Conservation (phyloP, 2,888 invertebrate species). For the Meiosimyza decipiens region DNA sequence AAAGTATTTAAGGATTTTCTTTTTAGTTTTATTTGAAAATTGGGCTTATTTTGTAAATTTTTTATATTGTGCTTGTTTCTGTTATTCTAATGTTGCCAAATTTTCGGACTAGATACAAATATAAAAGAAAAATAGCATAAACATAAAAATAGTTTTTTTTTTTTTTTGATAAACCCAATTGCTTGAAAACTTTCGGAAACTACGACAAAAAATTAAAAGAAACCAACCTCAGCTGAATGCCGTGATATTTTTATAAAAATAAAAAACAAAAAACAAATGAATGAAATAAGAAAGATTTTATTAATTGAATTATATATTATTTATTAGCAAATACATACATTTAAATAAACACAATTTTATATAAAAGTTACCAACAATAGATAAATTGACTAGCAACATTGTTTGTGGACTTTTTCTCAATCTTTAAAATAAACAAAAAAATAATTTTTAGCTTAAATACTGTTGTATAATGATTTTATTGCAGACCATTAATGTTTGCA, state of each 20-base stretch:
- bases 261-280: background rate
- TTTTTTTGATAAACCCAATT: background rate
- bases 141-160: background rate
- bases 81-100: no score
- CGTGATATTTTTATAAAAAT: slow-evolving; percentile 62
- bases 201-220: slow-evolving; percentile 51
- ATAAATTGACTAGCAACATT: slow-evolving; percentile 17
- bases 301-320: slow-evolving; percentile 9
- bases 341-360: background rate
- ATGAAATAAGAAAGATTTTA: background rate
- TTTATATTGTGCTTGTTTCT: no score
- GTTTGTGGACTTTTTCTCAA: no score
- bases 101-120: no score
- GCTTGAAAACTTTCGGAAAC: background rate
- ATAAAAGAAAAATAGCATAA: background rate
- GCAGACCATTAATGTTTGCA: background rate
- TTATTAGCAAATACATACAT: slow-evolving; percentile 15
- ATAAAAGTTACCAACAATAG: slow-evolving; percentile 12
- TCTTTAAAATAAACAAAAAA: no score
- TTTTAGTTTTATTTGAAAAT: no score
- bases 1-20: no score
- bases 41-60: no score
- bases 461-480: background rate
- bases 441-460: no score
- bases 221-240: slow-evolving; percentile 65